phyloP scores from a whole-genome alignment of 1,140 invertebrate genomes.

The Asbolus verrucosus region DNA sequence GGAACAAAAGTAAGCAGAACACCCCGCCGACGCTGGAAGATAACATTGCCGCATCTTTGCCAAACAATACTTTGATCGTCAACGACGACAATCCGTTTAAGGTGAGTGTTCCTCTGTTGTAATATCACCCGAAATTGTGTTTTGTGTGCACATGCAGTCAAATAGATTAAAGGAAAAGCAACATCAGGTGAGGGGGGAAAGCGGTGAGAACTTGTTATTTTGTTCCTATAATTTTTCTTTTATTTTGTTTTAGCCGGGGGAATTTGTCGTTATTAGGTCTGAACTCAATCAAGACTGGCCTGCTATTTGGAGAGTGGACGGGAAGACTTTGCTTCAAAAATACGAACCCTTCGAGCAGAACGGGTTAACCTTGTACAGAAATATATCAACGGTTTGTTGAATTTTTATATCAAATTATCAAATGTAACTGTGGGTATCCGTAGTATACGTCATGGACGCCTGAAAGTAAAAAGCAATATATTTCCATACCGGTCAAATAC shows the following conservation, averaged over 20 bases:
- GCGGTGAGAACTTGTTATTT: no score
- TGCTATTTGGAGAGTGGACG: slow-evolving; percentile 88
- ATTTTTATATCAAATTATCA: no score
- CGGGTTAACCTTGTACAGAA: slow-evolving; percentile 83
- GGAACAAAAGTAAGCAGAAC: slow-evolving; percentile 53
- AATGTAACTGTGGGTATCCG: no score
- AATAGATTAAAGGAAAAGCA: slow-evolving; percentile 56
- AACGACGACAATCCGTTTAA: slow-evolving; percentile 69
- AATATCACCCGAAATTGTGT: neutral
- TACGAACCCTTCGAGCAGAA: slow-evolving; percentile 87
- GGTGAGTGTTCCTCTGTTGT: slow-evolving; percentile 61
- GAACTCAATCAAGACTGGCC: slow-evolving; percentile 83
- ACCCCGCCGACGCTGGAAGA: slow-evolving; percentile 62
- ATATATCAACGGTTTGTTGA: slow-evolving; percentile 88
- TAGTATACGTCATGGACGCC: slow-evolving; percentile 85
- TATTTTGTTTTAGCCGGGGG: slow-evolving; percentile 74
- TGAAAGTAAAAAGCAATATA: slow-evolving; percentile 82
- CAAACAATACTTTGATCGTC: slow-evolving; percentile 63
- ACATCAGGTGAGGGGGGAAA: slow-evolving; percentile 49
- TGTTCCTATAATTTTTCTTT: slow-evolving; percentile 1
- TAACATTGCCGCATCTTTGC: slow-evolving; percentile 68
- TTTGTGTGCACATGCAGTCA: slow-evolving; percentile 46
- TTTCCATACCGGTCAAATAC: slow-evolving; percentile 80
- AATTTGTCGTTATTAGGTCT: slow-evolving; percentile 85
- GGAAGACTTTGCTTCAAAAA: slow-evolving; percentile 87